Percentiles rank a stretch among this genome's conserved stretches.
Conservation (phyloP, 2,113 vertebrate genomes). For the Henicopernis longicauda region DNA sequence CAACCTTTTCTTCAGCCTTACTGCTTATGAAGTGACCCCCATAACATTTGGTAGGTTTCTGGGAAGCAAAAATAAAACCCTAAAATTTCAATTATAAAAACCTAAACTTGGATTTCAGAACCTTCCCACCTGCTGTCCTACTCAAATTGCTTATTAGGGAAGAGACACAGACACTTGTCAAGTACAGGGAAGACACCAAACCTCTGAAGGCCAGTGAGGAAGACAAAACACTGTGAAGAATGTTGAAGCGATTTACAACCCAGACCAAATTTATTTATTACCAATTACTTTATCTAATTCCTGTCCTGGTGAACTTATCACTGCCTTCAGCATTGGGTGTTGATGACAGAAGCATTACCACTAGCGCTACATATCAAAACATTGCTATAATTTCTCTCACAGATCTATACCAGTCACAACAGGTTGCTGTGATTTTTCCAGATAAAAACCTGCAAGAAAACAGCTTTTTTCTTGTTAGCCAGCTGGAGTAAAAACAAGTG, state of each 20-base stretch:
- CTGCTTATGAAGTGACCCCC: neutral
- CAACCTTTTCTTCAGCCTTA: neutral
- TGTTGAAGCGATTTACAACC: neutral
- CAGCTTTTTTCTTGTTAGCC: neutral
- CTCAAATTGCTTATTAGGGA: neutral
- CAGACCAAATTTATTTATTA: conserved; percentile 2
- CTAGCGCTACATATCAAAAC: neutral
- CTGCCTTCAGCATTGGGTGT: neutral
- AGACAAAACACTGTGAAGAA: neutral
- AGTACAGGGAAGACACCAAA: neutral
- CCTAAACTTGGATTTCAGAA: neutral
- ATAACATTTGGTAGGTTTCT: neutral
- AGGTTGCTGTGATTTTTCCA: conserved; percentile 29
- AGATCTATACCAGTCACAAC: conserved; percentile 15
- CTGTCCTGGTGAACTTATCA: neutral
- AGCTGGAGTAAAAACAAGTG: neutral
- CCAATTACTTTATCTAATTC: neutral
- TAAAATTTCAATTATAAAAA: neutral
- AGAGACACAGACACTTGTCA: neutral
- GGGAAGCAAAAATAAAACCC: neutral
- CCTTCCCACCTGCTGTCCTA: neutral
- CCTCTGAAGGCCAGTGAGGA: neutral
- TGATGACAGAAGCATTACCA: neutral
- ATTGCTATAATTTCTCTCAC: neutral
- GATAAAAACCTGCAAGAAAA: conserved; percentile 26